Percentiles rank a stretch among this genome's conserved stretches.
Conservation (phyloP, 2,888 invertebrate species). For the Desoria tigrina region DNA sequence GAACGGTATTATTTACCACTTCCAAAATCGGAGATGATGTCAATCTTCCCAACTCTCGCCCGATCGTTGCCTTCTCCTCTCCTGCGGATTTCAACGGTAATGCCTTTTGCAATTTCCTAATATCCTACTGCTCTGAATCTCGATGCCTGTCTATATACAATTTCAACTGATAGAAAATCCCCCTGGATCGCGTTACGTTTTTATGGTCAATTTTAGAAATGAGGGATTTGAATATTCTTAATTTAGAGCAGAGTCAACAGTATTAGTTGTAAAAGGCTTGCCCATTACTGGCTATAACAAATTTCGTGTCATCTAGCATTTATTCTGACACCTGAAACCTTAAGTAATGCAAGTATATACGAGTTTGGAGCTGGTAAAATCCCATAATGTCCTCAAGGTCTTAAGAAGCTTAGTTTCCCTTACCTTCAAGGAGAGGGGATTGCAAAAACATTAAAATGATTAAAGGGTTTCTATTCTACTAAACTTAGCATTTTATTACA, state of each 20-base stretch:
- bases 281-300: too few species aligned
- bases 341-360: too few species aligned
- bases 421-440: constrained; percentile 2
- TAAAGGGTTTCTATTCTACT: constrained; percentile 36
- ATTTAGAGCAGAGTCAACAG: too few species aligned
- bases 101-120: too few species aligned
- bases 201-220: too few species aligned
- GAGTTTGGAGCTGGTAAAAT: neutral
- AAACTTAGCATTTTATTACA: constrained; percentile 43
- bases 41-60: constrained; percentile 49
- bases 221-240: too few species aligned
- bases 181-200: neutral
- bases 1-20: constrained; percentile 44
- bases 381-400: neutral
- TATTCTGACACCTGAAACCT: too few species aligned
- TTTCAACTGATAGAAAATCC: neutral
- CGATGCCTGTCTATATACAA: neutral
- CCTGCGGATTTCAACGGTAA: constrained; percentile 51
- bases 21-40: constrained; percentile 51
- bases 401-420: too few species aligned
- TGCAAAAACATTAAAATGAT: constrained; percentile 41
- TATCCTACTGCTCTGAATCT: neutral
- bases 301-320: too few species aligned
- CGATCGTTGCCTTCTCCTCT: constrained; percentile 52
- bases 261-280: too few species aligned